These are phyloP conservation scores for Triplophysa siluroides DNA, from an alignment of 2,113 vertebrate genomes.

Conservation along the genomic window DNA sequence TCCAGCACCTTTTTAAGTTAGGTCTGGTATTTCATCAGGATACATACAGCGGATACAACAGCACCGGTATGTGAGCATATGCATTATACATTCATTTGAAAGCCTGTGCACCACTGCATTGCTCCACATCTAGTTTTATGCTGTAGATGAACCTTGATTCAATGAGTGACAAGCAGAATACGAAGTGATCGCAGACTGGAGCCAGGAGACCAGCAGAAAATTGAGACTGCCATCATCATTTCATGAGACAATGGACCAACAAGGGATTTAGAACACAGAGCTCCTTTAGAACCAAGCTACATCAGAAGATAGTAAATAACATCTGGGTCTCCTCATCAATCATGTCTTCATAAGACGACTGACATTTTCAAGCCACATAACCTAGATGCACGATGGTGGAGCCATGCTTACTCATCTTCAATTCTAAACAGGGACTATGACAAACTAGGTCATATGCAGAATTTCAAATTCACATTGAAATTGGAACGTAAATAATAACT, in stretches of 20 bases:
- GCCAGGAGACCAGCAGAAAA: not conserved
- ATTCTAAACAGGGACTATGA: not conserved
- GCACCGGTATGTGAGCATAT: not conserved
- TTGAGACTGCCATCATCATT: not conserved
- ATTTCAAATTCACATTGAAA: too few species aligned
- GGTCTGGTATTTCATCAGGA: not conserved
- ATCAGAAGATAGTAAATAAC: too few species aligned
- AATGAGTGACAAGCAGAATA: conserved; percentile 16
- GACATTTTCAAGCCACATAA: not conserved
- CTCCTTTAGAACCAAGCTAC: not conserved
- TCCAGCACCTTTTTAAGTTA: not conserved
- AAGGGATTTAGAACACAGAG: not conserved
- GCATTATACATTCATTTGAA: conserved; percentile 13
- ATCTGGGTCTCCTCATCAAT: not conserved
- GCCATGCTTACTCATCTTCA: not conserved
- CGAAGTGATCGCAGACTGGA: not conserved
- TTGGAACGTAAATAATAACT: too few species aligned
- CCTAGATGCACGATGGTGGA: not conserved
- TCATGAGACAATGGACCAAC: not conserved
- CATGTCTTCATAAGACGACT: too few species aligned
- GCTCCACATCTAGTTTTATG: conserved; percentile 20
- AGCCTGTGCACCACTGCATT: conserved; percentile 17
- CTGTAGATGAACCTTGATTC: conserved; percentile 24
- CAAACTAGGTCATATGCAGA: not conserved
- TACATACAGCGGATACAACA: not conserved